These are phyloP conservation scores for Seira sanloemensis DNA, from an alignment of 2,888 invertebrate species.

Conservation along the genomic window DNA sequence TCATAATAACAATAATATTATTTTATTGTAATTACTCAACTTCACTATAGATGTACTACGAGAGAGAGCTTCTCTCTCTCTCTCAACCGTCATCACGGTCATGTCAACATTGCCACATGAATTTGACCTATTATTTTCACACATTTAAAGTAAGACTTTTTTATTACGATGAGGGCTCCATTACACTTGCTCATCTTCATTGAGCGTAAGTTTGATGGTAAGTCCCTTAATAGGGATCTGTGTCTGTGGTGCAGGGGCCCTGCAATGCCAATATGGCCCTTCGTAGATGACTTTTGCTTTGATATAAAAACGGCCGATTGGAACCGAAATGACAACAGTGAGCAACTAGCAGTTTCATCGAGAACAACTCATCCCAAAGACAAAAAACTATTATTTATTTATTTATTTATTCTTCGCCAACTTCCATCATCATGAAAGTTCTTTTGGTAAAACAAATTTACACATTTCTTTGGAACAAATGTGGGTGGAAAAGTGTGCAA, in stretches of 20 bases:
- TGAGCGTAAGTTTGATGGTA: too few species aligned
- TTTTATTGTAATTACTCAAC: slow-evolving; percentile 54
- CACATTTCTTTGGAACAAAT: background rate
- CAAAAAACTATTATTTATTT: background rate
- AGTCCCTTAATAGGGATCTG: slow-evolving; percentile 42
- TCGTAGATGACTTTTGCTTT: too few species aligned
- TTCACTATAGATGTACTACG: too few species aligned
- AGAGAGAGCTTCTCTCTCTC: background rate
- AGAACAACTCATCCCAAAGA: background rate
- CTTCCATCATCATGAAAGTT: slow-evolving; percentile 23
- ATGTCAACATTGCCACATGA: slow-evolving; percentile 61
- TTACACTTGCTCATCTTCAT: background rate
- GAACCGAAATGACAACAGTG: slow-evolving; percentile 51
- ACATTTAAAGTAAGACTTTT: slow-evolving; percentile 22
- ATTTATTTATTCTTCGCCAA: background rate
- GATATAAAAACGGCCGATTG: slow-evolving; percentile 29
- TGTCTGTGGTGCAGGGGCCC: too few species aligned
- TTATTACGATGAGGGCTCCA: background rate
- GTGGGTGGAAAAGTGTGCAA: background rate
- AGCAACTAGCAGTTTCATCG: slow-evolving; percentile 39
- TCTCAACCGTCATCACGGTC: slow-evolving; percentile 45
- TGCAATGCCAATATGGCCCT: too few species aligned
- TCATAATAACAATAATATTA: slow-evolving; percentile 54
- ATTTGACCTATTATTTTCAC: slow-evolving; percentile 60
- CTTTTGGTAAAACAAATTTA: slow-evolving; percentile 31